Percentiles rank a stretch among this genome's conserved stretches.
phyloP scores from a whole-genome alignment of 2,797 vertebrate genomes.

The Uromys caudimaculatus region DNA sequence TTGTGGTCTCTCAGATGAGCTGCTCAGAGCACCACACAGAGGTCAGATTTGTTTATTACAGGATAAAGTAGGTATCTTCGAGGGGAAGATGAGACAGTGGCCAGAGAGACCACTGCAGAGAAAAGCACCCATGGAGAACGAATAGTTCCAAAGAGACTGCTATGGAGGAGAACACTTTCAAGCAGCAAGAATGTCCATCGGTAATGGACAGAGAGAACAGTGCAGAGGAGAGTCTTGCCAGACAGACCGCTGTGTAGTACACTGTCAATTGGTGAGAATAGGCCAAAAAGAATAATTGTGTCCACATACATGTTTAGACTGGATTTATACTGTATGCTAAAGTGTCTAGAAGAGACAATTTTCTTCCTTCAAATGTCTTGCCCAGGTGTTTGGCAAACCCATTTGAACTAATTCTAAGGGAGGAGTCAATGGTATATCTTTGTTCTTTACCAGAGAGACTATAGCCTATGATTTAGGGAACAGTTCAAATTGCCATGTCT shows the following conservation, averaged over 20 bases:
- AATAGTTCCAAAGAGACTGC: not conserved
- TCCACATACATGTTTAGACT: not conserved
- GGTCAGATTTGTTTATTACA: not conserved
- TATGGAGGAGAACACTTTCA: not conserved
- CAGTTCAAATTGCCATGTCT: not conserved
- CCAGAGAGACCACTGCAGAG: not conserved
- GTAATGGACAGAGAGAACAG: not conserved
- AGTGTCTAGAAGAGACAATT: not conserved
- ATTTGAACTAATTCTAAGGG: not conserved
- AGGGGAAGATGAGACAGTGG: not conserved
- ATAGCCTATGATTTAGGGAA: not conserved
- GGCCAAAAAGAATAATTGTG: not conserved
- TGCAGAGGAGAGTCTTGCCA: not conserved
- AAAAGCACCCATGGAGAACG: not conserved
- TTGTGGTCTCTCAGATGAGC: not conserved
- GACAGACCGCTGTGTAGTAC: not conserved
- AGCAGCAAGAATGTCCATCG: not conserved
- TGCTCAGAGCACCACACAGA: not conserved
- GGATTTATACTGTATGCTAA: not conserved
- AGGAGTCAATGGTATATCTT: not conserved
- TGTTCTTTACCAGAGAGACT: not conserved
- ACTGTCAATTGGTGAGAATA: not conserved
- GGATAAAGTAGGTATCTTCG: not conserved
- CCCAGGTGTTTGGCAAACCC: not conserved
- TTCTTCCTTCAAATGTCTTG: not conserved